phyloP scores from a whole-genome alignment of 2,797 vertebrate genomes.

The Aldrovandia affinis region DNA sequence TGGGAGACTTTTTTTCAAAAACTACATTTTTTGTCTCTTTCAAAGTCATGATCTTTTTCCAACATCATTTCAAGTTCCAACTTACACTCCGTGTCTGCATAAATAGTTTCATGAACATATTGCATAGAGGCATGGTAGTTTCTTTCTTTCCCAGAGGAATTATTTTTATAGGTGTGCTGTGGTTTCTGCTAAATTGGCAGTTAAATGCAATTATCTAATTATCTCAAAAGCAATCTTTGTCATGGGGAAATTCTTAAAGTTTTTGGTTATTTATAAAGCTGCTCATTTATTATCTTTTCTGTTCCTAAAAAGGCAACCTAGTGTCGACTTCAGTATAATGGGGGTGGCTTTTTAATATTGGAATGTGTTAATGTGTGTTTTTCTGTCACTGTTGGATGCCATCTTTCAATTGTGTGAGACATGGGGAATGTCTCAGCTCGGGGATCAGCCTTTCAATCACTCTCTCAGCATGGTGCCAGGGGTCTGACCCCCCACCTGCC shows the following conservation, averaged over 20 bases:
- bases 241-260: not conserved
- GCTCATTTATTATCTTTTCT: not conserved
- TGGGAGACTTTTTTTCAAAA: not conserved
- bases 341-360: not conserved
- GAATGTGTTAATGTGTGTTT: not conserved
- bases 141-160: not conserved
- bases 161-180: not conserved
- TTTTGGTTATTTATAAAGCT: not conserved
- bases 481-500: constrained; percentile 13
- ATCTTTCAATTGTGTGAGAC: constrained; percentile 29
- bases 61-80: constrained; percentile 5
- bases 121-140: not conserved
- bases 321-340: not conserved
- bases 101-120: not conserved
- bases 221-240: not conserved
- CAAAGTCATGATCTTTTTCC: not conserved
- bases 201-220: not conserved
- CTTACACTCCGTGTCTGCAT: not conserved
- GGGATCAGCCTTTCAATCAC: constrained; percentile 46
- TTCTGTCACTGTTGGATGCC: constrained; percentile 2
- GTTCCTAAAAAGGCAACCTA: not conserved
- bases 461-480: constrained; percentile 36
- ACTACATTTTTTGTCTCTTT: not conserved
- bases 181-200: not conserved
- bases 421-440: not conserved